Evolutionary conservation across 2,113 vertebrate genomes (phyloP), one percentile per base, ranked within the genome.

Genomic region (Syngnathoides biaculeatus): DNA sequence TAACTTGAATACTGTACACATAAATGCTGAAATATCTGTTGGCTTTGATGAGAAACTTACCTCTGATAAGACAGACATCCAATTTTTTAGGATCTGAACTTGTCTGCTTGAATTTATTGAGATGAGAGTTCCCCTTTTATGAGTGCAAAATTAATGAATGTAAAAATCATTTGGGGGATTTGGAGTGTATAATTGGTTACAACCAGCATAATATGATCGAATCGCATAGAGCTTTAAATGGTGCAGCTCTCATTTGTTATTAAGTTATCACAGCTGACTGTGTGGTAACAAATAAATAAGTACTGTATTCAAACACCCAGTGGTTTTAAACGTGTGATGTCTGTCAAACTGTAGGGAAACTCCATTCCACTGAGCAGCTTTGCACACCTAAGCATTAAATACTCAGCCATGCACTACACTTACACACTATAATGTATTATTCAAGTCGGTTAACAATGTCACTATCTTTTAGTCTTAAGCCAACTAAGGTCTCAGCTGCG

Each of bases 341-440:
- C 43, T 67, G 43, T 66, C 15, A 27, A 64, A 64, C 50, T 64
- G 55, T 68, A 30, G 73, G 76, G 67, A 64, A 74, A 68, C 64
- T 69, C 65, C 68, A 58, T 45, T 68, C 62, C 56, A 45, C 45
- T 26, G 43, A 43, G 60, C 65, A 68, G 64, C 77, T 68, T 69
- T 40, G 71, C 56, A 72, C 69, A 58, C 58, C 60, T 43, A 48
- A 62, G 53, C 70, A 67, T 50, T 38, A 53, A 38, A 19, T 52
- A 55, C 52, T 48, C 73, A 57, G 71, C 57, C 6, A 10, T 69
- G 43, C 75, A 60, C 45, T 22, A 77, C 53, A 61, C 73, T 79
- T 74, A 77, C 79, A 78, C 77, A 74, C 75, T 15, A 56, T 79
- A 75, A 86, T 88, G 75, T 86, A 86, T 86, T 77, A 87, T 89